Evolutionary conservation across 2,797 vertebrate genomes (phyloP), one percentile per base, ranked within the genome.

Genomic region (Xenops minutus): DNA sequence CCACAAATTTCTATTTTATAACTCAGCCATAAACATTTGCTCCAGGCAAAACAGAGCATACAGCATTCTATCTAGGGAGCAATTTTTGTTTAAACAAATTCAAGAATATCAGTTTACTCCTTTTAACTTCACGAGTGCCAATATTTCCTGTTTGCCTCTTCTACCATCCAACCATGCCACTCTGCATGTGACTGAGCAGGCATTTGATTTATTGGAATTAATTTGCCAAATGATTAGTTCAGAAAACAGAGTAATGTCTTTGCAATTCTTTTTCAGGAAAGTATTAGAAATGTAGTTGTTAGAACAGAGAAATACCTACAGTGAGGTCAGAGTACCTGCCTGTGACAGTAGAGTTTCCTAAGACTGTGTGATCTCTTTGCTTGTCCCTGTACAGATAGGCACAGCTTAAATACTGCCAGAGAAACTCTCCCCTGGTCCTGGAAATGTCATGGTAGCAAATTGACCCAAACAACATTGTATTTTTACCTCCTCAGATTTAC

Each of bases 61-160:
- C 30, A 55, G 27, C 75, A 41, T 93, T 93, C 73, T 44, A 75
- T 79, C 88, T 37, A 94, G 93, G 94, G 93, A 96, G 32, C 46
- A 88, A 67, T 85, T 93, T 92, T 93, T 87, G 49, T 89, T 96
- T 94, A 92, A 95, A 58, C 54, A 96, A 96, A 96, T 97, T 79
- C 24, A 93, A 95, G 96, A 95, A 88, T 77, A 95, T 52, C 87
- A 73, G 41, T 93, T 93, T 62, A 4, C 61, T 89, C 73, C 92
- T 95, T 95, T 85, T 52, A 69, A 78, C 77, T 94, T 69, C 77
- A 67, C 58, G 83, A 94, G 17, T 77, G 41, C 26, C 46, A 93
- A 32, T 76, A 72, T 84, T 95, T 80, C 81, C 37, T 68, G 13
- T 15, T 74, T 54, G 27, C 8, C 14, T 73, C 64, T 67, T 88